These are phyloP conservation scores for Leptopilina clavipes DNA, from an alignment of 1,140 invertebrate genomes.

Conservation along the genomic window DNA sequence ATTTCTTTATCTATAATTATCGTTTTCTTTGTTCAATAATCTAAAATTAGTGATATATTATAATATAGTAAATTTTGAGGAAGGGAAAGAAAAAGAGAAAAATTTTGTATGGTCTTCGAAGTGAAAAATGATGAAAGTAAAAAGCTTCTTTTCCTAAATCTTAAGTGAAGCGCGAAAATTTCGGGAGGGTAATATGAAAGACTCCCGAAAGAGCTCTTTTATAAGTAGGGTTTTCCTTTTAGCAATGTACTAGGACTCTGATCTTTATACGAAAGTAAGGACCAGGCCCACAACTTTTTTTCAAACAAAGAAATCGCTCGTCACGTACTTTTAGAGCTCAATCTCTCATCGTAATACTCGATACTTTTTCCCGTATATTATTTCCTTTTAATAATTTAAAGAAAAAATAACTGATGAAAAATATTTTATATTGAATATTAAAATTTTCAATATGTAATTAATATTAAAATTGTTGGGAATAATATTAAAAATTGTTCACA, in stretches of 20 bases:
- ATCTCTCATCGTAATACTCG: not conserved
- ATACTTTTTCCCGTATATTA: not conserved
- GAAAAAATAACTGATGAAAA: not conserved
- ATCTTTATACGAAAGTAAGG: not conserved
- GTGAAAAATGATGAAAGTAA: constrained; percentile 14
- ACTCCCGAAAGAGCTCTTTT: constrained; percentile 15
- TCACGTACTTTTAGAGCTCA: constrained; percentile 1
- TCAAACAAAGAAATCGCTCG: constrained; percentile 22
- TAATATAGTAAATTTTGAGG: too few relatives aligned
- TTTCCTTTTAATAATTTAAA: not conserved
- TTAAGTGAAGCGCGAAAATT: constrained; percentile 1
- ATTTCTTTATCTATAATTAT: too few relatives aligned
- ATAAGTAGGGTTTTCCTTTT: constrained; percentile 23
- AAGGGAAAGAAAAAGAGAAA: not conserved
- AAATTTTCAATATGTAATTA: too few relatives aligned
- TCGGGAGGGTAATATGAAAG: constrained; percentile 9
- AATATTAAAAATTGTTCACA: too few relatives aligned
- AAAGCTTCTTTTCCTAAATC: constrained; percentile 3
- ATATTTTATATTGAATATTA: too few relatives aligned
- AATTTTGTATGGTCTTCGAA: not conserved
- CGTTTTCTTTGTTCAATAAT: too few relatives aligned
- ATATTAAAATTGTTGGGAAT: too few relatives aligned
- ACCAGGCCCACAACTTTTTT: not conserved
- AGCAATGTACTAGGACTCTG: not conserved
- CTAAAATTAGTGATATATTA: too few relatives aligned